These are phyloP conservation scores for Actinostola sp. DNA, from an alignment of 92 coral and sea anemone genomes.

Conservation along the genomic window DNA sequence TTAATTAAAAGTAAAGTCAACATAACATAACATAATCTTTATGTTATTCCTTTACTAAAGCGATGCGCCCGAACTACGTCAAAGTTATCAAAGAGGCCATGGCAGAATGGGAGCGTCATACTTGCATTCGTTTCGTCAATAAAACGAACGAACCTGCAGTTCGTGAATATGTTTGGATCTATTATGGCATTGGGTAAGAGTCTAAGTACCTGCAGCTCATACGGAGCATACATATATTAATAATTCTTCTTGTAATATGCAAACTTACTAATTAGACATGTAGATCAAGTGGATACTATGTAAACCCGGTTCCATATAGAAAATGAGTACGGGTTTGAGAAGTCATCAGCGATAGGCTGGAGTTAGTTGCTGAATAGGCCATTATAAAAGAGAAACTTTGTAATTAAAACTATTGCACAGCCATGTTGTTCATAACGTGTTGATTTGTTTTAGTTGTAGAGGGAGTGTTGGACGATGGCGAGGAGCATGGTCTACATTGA, in stretches of 20 bases:
- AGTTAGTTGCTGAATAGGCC: no score
- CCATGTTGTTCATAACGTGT: neutral
- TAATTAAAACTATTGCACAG: neutral
- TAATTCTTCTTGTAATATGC: no score
- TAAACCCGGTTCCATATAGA: no score
- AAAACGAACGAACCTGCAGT: slow-evolving; percentile 29
- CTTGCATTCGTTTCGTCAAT: slow-evolving; percentile 65
- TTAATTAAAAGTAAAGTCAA: no score
- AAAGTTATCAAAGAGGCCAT: slow-evolving; percentile 54
- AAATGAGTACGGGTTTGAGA: no score
- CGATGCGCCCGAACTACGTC: slow-evolving; percentile 38
- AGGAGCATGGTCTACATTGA: slow-evolving; percentile 1
- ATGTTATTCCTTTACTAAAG: slow-evolving; percentile 21
- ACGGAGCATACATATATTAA: no score
- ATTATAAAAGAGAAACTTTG: neutral
- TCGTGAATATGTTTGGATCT: slow-evolving; percentile 32
- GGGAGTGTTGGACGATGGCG: slow-evolving; percentile 36
- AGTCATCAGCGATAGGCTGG: no score
- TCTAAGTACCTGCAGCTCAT: slow-evolving; percentile 9
- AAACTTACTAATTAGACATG: no score
- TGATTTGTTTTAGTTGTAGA: slow-evolving; percentile 29
- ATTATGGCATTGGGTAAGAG: slow-evolving; percentile 57
- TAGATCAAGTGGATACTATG: no score
- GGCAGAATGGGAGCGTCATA: slow-evolving; percentile 73
- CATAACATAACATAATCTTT: no score